Evolutionary conservation across 2,113 vertebrate genomes (phyloP).

Genomic region (Passer domesticus): DNA sequence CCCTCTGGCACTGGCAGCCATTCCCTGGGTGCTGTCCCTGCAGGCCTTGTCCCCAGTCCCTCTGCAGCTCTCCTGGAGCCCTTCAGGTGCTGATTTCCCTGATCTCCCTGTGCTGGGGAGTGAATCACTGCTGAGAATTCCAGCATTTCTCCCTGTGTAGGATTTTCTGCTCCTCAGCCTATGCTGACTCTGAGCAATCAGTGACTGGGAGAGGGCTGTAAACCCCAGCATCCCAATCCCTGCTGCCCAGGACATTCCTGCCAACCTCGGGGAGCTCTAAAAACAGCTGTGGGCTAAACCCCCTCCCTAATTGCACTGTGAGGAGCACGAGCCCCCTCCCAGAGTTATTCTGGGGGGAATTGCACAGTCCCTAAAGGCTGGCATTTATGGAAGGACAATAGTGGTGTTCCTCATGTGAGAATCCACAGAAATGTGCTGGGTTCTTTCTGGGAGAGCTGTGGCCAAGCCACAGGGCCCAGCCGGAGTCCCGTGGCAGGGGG

Average conservation of each 20-base stretch:
- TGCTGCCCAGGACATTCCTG: not conserved
- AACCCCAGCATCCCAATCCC: not conserved
- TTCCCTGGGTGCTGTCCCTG: not conserved
- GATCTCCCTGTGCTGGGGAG: not conserved
- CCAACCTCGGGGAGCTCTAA: conserved; percentile 27
- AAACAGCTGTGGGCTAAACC: conserved; percentile 37
- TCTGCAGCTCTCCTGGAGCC: not conserved
- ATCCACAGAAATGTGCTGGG: conserved; percentile 14
- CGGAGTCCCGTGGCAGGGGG: not conserved
- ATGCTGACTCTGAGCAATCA: not conserved
- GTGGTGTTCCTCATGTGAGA: conserved; percentile 35
- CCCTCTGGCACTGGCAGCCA: not conserved
- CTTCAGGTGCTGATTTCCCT: not conserved
- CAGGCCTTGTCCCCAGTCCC: not conserved
- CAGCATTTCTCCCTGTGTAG: not conserved
- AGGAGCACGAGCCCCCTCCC: conserved; percentile 31
- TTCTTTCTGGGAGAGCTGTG: not conserved
- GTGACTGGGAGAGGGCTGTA: not conserved
- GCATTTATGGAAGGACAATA: conserved; percentile 10
- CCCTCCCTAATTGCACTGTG: not conserved
- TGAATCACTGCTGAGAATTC: not conserved
- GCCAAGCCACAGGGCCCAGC: not conserved
- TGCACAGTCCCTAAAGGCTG: not conserved
- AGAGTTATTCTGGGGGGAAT: conserved; percentile 15
- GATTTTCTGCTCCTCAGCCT: not conserved